Percentiles rank a stretch among this genome's conserved stretches.
Evolutionary conservation across 2,888 invertebrate genomes (phyloP).

Genomic region (Eristalis intricaria): DNA sequence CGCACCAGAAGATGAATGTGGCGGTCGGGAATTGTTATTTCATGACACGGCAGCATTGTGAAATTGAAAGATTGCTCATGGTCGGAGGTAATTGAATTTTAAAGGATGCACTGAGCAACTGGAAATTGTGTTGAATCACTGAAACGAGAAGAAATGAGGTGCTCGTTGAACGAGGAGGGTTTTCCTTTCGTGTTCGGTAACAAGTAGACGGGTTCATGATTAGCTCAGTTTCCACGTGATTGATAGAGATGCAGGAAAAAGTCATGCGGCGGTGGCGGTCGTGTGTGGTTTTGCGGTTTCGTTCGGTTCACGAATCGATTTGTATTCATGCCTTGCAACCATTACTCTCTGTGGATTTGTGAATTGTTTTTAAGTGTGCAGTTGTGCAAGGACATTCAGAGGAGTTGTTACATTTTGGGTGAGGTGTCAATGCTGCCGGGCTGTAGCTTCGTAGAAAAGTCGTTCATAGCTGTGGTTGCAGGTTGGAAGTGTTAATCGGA

Average conservation of each 20-base stretch:
- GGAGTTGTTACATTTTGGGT: too few species aligned
- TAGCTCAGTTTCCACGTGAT: neutral
- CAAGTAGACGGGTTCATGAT: neutral
- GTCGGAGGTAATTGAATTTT: slow-evolving; percentile 61
- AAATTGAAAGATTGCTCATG: slow-evolving; percentile 58
- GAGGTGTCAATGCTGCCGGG: too few species aligned
- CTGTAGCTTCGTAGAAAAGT: too few species aligned
- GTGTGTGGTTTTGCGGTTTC: neutral
- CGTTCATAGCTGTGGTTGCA: too few species aligned
- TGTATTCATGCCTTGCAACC: neutral
- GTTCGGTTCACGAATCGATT: neutral
- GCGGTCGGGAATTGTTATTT: slow-evolving; percentile 58
- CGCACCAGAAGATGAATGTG: slow-evolving; percentile 51
- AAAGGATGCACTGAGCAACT: slow-evolving; percentile 23
- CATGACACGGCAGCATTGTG: slow-evolving; percentile 44
- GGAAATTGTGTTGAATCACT: slow-evolving; percentile 5
- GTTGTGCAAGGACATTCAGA: too few species aligned
- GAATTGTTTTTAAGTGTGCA: neutral
- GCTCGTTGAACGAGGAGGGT: neutral
- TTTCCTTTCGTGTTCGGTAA: neutral
- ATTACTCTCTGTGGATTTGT: neutral
- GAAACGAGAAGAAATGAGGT: neutral
- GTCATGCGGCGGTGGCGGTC: neutral
- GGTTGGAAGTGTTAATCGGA: too few species aligned
- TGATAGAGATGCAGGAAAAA: neutral